These are phyloP conservation scores for Formica exsecta DNA, from an alignment of 1,140 invertebrate species.

Conservation along the genomic window DNA sequence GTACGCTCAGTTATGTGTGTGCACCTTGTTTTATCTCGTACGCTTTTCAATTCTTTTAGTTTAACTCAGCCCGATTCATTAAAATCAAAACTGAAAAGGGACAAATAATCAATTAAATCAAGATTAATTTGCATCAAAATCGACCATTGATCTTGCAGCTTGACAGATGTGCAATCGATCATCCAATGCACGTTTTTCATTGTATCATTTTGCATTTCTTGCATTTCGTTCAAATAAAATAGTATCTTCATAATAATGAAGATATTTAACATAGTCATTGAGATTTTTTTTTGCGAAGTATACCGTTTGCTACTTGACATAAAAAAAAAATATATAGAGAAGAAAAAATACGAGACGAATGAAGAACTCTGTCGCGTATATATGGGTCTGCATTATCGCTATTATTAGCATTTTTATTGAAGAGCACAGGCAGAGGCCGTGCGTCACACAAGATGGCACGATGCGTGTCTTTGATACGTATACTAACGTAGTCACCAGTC, in stretches of 20 bases:
- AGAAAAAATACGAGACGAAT: background rate
- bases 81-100: conserved; percentile 17
- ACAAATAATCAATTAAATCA: conserved; percentile 2
- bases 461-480: conserved; percentile 59
- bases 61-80: background rate
- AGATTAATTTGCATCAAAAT: background rate
- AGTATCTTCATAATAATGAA: background rate
- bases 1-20: background rate
- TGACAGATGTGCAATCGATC: conserved; percentile 21
- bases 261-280: background rate
- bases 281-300: background rate
- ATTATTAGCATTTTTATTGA: conserved; percentile 64
- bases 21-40: background rate
- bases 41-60: background rate
- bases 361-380: background rate
- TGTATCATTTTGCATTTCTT: background rate
- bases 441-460: conserved; percentile 32
- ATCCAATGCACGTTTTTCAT: conserved; percentile 35
- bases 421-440: background rate
- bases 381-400: conserved; percentile 36
- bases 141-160: background rate
- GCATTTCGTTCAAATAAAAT: background rate
- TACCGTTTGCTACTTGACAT: background rate
- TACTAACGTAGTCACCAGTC: background rate
- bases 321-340: background rate